Conservation (phyloP, 2,113 vertebrate genomes). For the Candoia aspera region DNA sequence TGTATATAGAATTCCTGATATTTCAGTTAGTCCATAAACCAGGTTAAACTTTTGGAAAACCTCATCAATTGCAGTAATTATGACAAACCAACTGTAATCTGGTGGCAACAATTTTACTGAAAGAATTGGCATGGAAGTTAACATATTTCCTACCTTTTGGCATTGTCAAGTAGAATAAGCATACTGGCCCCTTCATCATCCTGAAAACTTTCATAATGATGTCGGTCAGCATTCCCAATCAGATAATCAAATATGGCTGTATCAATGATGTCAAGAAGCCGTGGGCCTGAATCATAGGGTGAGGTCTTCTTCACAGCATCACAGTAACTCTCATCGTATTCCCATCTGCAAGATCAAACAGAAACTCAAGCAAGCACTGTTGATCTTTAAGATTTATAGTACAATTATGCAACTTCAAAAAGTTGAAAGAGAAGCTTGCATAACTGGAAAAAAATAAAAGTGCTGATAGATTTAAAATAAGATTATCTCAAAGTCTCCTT, state of each 20-base stretch:
- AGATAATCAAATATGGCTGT: slow-evolving; percentile 94
- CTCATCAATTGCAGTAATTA: background rate
- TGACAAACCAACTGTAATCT: background rate
- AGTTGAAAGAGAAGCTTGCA: background rate
- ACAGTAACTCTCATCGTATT: slow-evolving; percentile 98
- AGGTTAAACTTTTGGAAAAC: background rate
- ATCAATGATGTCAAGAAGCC: slow-evolving; percentile 95
- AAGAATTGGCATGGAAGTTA: background rate
- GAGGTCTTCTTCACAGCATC: slow-evolving; percentile 98
- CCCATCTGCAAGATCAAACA: slow-evolving; percentile 81
- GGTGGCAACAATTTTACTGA: background rate
- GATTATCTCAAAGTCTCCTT: background rate
- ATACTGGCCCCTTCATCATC: slow-evolving; percentile 97
- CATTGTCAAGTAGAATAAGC: slow-evolving; percentile 97
- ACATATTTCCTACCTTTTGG: slow-evolving; percentile 84
- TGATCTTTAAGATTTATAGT: background rate
- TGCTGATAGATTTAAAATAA: background rate
- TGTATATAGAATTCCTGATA: slow-evolving; percentile 37
- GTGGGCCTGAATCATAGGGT: slow-evolving; percentile 91
- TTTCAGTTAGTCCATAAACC: slow-evolving; percentile 46
- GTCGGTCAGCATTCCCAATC: slow-evolving; percentile 95
- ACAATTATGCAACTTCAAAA: background rate
- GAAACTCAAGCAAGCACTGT: background rate
- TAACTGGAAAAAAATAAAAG: background rate
- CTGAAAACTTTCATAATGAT: slow-evolving; percentile 99